phyloP scores from a whole-genome alignment of 2,113 vertebrate genomes.

The Engraulis encrasicolus region DNA sequence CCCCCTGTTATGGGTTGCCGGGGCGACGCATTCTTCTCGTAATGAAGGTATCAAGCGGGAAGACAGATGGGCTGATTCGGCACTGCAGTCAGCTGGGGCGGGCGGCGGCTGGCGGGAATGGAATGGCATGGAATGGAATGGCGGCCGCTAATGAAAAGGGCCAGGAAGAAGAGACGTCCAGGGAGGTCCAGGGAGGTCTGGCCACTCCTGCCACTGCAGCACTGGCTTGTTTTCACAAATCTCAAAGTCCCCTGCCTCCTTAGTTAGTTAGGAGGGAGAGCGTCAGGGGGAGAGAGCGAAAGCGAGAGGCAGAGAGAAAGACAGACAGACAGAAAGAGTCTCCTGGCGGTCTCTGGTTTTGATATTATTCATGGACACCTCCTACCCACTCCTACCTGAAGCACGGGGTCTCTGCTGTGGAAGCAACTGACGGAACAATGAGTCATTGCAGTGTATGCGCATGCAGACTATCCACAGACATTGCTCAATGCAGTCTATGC shows the following conservation, averaged over 20 bases:
- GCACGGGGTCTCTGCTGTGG: neutral
- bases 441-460: too few relatives aligned
- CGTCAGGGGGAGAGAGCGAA: too few relatives aligned
- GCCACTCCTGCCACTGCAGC: too few relatives aligned
- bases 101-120: too few relatives aligned
- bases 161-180: neutral
- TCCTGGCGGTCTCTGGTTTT: neutral
- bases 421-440: neutral
- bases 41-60: constrained; percentile 43
- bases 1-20: constrained; percentile 22
- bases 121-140: constrained; percentile 37
- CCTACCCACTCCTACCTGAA: too few relatives aligned
- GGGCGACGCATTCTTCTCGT: constrained; percentile 45
- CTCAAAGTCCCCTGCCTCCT: constrained; percentile 3
- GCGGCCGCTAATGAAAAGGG: constrained; percentile 36
- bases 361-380: neutral
- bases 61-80: constrained; percentile 42
- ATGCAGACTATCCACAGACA: too few relatives aligned
- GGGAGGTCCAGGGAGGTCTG: too few relatives aligned
- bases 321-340: too few relatives aligned
- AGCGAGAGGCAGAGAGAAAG: too few relatives aligned
- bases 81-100: too few relatives aligned
- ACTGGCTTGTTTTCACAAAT: constrained; percentile 19
- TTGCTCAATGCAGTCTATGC: too few relatives aligned
- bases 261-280: too few relatives aligned